Base-by-base conservation (phyloP, 2,797 vertebrate genomes). In the Crenuchus spilurus region DNA sequence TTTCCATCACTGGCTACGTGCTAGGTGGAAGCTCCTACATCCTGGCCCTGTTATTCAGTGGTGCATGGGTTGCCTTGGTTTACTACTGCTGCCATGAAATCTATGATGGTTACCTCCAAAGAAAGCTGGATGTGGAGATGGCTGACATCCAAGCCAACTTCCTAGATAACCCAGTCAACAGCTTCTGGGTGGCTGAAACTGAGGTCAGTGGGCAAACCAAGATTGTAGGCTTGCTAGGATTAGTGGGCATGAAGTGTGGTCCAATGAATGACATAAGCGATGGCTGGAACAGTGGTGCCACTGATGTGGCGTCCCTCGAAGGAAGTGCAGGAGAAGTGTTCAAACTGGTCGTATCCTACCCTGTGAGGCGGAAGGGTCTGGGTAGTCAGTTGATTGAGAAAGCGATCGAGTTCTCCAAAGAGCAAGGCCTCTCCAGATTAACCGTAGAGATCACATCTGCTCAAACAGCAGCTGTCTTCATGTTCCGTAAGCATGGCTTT, bases 1-100 rank as follows among this genome's bases (percentile, higher is more conserved):
- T 92, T 30, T 87, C 78, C 22, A 79, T 92, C 87, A 87, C 91
- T 0, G 91, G 91, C 2, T 92, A 90, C 2, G 83, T 92, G 60
- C 78, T 92, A 0, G 90, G 90, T 16, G 90, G 91, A 14, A 90
- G 88, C 80, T 91, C 89, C 31, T 92, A 87, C 80, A 86, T 90
- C 77, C 87, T 86, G 26, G 90, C 87, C 6, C 3, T 91, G 0
- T 81, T 91, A 26, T 93, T 91, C 33, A 86, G 85, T 48, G 63
- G 81, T 0, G 84, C 82, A 0, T 92, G 90, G 90, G 85, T 84
- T 0, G 88, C 84, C 72, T 78, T 92, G 26, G 75, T 90, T 49
- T 91, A 91, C 61, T 90, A 84, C 84, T 89, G 87, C 83, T 92
- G 90, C 83, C 76, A 82, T 2, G 87, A 91, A 16, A 84, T 91